A percentile compares a stretch with the other conserved stretches of the same genome.
Conservation (phyloP, 2,888 invertebrate genomes). For the Drosophila subquinaria region DNA sequence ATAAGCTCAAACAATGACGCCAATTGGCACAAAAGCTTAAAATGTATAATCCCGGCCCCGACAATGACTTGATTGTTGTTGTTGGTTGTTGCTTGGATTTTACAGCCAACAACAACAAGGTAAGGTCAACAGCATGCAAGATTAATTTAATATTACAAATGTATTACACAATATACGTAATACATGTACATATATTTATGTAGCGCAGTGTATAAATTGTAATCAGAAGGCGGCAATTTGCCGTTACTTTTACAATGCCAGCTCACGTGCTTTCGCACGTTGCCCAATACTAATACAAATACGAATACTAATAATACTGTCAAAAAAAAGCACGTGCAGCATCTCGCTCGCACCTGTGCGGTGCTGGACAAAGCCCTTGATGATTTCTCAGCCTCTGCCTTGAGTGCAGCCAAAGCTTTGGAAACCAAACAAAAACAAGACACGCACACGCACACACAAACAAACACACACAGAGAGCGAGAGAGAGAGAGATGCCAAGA, state of each 20-base stretch:
- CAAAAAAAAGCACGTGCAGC: slow-evolving; percentile 54
- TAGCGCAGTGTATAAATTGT: slow-evolving; percentile 2
- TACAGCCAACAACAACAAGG: slow-evolving; percentile 2
- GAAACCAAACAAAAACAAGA: slow-evolving; percentile 63
- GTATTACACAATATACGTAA: background rate
- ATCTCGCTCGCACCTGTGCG: slow-evolving; percentile 57
- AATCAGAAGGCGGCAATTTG: slow-evolving; percentile 39
- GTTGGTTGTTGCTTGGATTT: background rate
- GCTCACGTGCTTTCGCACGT: slow-evolving; percentile 57
- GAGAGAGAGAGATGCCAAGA: background rate
- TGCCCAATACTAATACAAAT: slow-evolving; percentile 55
- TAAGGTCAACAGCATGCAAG: slow-evolving; percentile 49
- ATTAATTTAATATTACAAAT: slow-evolving; percentile 3
- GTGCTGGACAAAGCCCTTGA: slow-evolving; percentile 4
- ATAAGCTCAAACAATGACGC: slow-evolving; percentile 70
- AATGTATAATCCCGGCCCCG: slow-evolving; percentile 49
- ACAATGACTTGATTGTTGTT: slow-evolving; percentile 29
- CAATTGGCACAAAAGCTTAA: slow-evolving; percentile 65
- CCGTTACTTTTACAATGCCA: slow-evolving; percentile 18
- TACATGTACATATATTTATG: background rate
- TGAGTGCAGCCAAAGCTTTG: slow-evolving; percentile 46
- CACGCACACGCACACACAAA: slow-evolving; percentile 8
- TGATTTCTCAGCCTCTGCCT: slow-evolving; percentile 8
- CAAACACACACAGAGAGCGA: slow-evolving; percentile 16
- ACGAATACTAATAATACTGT: slow-evolving; percentile 23